A percentile compares a stretch with the other conserved stretches of the same genome.
Evolutionary conservation across 2,888 invertebrate species (phyloP).

Genomic region (Rhagophthalmus giganteus): DNA sequence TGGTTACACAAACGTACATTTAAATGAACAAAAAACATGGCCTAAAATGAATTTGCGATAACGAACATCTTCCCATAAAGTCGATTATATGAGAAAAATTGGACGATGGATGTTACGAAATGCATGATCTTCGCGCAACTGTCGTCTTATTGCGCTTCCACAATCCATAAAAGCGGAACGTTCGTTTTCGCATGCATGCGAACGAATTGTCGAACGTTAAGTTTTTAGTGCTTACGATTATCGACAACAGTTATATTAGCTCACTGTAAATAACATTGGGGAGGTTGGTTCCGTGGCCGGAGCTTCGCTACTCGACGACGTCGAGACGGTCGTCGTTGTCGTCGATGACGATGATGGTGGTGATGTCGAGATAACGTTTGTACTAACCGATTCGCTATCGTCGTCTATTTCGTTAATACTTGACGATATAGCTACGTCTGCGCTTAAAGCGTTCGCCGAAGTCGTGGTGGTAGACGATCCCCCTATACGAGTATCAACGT

Average conservation of each 20-base stretch:
- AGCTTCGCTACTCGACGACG: neutral
- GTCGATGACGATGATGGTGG: no score
- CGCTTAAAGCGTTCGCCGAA: constrained; percentile 5
- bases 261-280: constrained; percentile 9
- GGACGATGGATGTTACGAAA: neutral
- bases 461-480: neutral
- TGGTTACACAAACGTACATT: no score
- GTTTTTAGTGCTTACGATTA: constrained; percentile 1
- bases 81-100: constrained; percentile 16
- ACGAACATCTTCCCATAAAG: constrained; percentile 21
- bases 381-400: constrained; percentile 6
- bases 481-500: constrained; percentile 27
- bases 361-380: no score
- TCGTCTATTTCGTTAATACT: constrained; percentile 10
- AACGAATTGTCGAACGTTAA: constrained; percentile 7
- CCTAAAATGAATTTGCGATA: no score
- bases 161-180: constrained; percentile 2
- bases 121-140: constrained; percentile 11
- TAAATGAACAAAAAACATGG: no score
- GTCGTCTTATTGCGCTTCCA: constrained; percentile 15
- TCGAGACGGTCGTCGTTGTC: neutral
- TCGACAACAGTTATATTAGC: constrained; percentile 1
- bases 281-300: neutral
- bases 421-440: neutral
- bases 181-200: constrained; percentile 14